Percentiles rank a stretch among this genome's conserved stretches.
Conservation (phyloP, 2,113 vertebrate genomes). For the Willisornis vidua region DNA sequence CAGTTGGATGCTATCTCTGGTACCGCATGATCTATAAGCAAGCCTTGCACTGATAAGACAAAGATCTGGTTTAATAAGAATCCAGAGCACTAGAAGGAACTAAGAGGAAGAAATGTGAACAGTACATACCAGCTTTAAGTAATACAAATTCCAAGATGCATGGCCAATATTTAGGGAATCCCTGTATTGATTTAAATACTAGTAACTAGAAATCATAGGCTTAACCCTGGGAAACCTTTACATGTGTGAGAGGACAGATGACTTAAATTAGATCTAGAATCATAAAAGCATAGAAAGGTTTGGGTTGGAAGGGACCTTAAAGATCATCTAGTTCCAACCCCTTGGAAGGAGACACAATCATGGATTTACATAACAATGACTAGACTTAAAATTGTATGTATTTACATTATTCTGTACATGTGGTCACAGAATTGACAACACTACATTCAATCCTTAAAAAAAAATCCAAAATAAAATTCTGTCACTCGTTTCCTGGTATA, state of each 20-base stretch:
- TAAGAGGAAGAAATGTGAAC: conserved; percentile 47
- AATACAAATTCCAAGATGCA: neutral
- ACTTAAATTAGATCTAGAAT: neutral
- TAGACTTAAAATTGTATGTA: neutral
- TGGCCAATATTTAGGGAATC: neutral
- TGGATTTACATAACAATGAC: neutral
- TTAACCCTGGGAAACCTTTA: conserved; percentile 6
- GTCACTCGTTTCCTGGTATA: neutral
- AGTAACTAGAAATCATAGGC: neutral
- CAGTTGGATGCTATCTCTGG: conserved; percentile 74
- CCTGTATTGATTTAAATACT: conserved; percentile 8
- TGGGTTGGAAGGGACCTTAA: neutral
- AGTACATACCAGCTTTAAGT: neutral
- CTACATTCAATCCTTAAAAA: neutral
- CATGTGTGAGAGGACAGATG: neutral
- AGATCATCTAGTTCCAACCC: neutral
- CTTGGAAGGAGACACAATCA: neutral
- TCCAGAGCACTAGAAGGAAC: conserved; percentile 58
- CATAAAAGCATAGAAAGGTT: neutral
- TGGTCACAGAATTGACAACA: neutral
- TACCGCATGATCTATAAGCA: conserved; percentile 63
- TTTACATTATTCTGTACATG: neutral
- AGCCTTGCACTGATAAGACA: conserved; percentile 57
- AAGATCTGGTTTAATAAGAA: conserved; percentile 63
- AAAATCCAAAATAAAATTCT: neutral